Evolutionary conservation across 2,113 vertebrate species (phyloP), one percentile per base, ranked within the genome.

Genomic region (Carlito syrichta): DNA sequence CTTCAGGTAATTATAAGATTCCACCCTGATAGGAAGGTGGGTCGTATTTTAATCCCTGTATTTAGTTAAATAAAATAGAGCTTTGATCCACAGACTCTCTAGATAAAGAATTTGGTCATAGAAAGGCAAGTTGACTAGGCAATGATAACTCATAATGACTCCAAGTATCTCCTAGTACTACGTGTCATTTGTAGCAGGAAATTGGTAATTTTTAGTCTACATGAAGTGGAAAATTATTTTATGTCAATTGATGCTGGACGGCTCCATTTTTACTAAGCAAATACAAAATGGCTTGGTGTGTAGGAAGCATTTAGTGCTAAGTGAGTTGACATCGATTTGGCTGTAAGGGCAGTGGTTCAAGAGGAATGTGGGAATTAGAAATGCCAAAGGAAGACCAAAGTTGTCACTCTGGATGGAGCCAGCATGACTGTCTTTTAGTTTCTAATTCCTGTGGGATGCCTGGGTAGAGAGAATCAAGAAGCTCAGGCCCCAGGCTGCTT

Each of bases 201-300:
- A 98, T 98, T 91, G 9, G 52, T 96, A 30, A 97, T 98, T 98
- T 97, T 97, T 89, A 16, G 96, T 96, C 98, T 97, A 97, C 96
- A 96, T 93, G 97, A 98, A 97, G 92, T 98, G 95, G 97, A 97
- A 98, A 98, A 95, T 97, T 97, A 97, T 98, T 97, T 98, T 89
- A 96, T 92, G 66, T 86, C 82, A 97, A 98, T 97, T 98, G 97
- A 97, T 97, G 92, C 94, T 98, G 93, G 95, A 93, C 97, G 98
- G 90, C 91, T 98, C 96, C 97, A 85, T 95, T 97, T 98, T 92
- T 95, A 95, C 82, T 98, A 95, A 98, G 94, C 76, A 79, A 97
- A 95, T 96, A 87, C 92, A 91, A 97, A 98, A 98, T 96, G 89
- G 60, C 73, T 95, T 8, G 0, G 43, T 74, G 30, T 56, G 4